These are phyloP conservation scores for Nasonia vitripennis DNA, from an alignment of 1,140 invertebrate species.

Conservation along the genomic window DNA sequence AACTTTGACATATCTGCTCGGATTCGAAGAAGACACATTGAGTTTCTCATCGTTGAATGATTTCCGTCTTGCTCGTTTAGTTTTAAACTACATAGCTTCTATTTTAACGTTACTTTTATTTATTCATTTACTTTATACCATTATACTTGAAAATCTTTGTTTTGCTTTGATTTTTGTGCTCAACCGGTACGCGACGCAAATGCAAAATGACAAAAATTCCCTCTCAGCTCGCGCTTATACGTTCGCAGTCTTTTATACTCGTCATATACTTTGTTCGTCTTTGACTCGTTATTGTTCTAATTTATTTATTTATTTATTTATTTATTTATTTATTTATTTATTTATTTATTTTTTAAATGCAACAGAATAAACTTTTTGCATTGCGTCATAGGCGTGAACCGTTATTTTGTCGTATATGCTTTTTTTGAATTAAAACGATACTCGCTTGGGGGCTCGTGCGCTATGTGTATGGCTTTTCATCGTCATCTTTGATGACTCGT, in stretches of 20 bases:
- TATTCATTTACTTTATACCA: constrained; percentile 13
- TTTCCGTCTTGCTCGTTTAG: neutral
- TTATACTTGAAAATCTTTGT: constrained; percentile 33
- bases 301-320: neutral
- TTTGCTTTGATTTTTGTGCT: constrained; percentile 55
- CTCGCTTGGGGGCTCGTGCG: neutral
- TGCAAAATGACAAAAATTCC: constrained; percentile 45
- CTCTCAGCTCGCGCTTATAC: neutral
- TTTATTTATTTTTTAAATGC: neutral
- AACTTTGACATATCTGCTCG: constrained; percentile 52
- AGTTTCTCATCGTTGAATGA: constrained; percentile 49
- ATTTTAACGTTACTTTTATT: constrained; percentile 11
- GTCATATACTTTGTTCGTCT: constrained; percentile 22
- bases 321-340: no score
- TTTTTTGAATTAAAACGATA: neutral
- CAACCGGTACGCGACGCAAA: constrained; percentile 46
- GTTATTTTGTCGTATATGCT: constrained; percentile 22
- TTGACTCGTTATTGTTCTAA: neutral
- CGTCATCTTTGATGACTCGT: neutral
- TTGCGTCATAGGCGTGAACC: constrained; percentile 32
- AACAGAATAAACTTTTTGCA: constrained; percentile 34
- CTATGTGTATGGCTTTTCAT: neutral
- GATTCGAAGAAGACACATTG: constrained; percentile 44
- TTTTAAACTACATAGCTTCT: constrained; percentile 9
- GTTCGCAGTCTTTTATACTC: constrained; percentile 35